A percentile compares a stretch with the other conserved stretches of the same genome.
Conservation (phyloP, 2,888 invertebrate species). For the Ceriagrion tenellum region DNA sequence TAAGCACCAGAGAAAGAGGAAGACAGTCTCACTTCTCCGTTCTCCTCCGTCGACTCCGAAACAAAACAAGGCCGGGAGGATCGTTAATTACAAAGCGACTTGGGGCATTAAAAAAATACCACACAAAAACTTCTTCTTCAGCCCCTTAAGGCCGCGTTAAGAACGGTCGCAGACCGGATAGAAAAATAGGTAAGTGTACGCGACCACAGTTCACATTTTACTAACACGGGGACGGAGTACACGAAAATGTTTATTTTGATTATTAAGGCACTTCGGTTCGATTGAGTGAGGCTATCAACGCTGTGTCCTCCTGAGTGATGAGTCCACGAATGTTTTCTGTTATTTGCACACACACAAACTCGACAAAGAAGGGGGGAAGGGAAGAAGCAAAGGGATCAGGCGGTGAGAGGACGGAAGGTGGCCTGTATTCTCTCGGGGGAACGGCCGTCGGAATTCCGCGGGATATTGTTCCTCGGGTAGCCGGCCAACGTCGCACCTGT, state of each 20-base stretch:
- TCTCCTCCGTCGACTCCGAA: background rate
- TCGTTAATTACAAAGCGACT: background rate
- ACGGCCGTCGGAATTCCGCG: slow-evolving; percentile 1
- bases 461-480: slow-evolving; percentile 18
- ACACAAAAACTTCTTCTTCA: background rate
- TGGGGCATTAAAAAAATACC: background rate
- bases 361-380: background rate
- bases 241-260: background rate
- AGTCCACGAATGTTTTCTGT: background rate
- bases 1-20: background rate
- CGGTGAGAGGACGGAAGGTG: background rate
- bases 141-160: too few species aligned
- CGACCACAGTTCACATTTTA: background rate
- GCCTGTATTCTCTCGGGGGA: slow-evolving; percentile 32
- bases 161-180: background rate
- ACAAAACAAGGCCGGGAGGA: background rate
- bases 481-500: slow-evolving; percentile 25
- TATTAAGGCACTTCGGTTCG: slow-evolving; percentile 6
- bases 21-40: background rate
- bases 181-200: background rate
- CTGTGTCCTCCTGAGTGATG: background rate
- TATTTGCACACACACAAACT: background rate
- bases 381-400: background rate
- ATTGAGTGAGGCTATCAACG: background rate
- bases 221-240: background rate